phyloP scores from a whole-genome alignment of 1,140 invertebrate species.

The Lepidotrigona ventralis region DNA sequence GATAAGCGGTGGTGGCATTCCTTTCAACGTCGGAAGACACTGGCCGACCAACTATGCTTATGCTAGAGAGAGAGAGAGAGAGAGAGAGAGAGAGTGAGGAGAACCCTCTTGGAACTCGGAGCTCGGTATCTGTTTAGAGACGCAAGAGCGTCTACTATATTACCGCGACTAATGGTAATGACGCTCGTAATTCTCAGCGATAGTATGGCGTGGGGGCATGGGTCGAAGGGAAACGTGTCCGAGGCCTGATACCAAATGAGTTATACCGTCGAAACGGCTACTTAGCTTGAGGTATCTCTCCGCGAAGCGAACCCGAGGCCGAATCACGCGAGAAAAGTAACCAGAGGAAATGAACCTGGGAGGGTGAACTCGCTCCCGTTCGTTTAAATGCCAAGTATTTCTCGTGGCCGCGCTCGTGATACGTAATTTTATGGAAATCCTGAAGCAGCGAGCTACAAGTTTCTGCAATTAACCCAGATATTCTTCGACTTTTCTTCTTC shows the following conservation, averaged over 20 bases:
- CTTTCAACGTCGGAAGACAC: constrained; percentile 20
- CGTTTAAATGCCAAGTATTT: not conserved
- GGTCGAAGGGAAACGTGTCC: constrained; percentile 47
- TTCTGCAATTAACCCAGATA: not conserved
- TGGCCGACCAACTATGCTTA: no score
- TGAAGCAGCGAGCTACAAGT: not conserved
- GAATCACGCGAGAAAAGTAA: constrained; percentile 51
- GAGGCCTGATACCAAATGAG: constrained; percentile 59
- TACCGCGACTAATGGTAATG: constrained; percentile 64
- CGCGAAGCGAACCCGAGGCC: not conserved
- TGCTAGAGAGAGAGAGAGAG: not conserved
- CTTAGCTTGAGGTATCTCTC: constrained; percentile 36
- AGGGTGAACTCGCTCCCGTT: not conserved
- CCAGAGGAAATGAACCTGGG: not conserved
- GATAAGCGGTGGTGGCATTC: constrained; percentile 41
- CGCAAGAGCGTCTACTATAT: constrained; percentile 41
- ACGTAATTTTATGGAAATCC: not conserved
- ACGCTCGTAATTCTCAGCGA: constrained; percentile 70
- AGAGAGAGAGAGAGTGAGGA: not conserved
- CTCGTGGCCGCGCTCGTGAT: not conserved
- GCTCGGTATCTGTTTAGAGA: constrained; percentile 41
- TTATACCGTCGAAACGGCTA: constrained; percentile 59
- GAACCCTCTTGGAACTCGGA: constrained; percentile 27
- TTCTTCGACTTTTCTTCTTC: not conserved
- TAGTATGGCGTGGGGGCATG: constrained; percentile 44